phyloP scores from a whole-genome alignment of 2,113 vertebrate genomes.

The Burhinus oedicnemus region DNA sequence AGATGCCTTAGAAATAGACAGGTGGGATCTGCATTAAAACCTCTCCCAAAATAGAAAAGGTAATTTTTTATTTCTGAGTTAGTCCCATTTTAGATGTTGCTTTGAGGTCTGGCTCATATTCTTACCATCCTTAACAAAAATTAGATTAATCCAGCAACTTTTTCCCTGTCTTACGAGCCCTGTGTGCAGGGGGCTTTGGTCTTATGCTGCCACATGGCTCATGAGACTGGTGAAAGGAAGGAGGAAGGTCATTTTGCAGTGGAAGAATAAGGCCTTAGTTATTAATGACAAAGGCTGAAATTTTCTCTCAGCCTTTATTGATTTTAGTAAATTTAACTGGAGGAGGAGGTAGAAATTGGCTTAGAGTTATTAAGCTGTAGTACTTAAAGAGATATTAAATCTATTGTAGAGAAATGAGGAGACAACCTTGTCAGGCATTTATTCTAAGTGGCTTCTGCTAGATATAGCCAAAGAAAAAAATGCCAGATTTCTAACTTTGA shows the following conservation, averaged over 20 bases:
- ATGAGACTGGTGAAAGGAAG: not conserved
- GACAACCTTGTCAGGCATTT: not conserved
- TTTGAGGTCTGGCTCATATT: not conserved
- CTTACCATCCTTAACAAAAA: conserved; percentile 3
- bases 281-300: conserved; percentile 32
- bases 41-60: not conserved
- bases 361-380: conserved; percentile 6
- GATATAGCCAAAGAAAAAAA: not conserved
- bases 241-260: conserved; percentile 8
- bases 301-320: conserved; percentile 25
- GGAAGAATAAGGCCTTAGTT: not conserved
- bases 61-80: not conserved
- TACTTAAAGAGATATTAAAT: conserved; percentile 7
- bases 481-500: not conserved
- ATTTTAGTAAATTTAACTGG: conserved; percentile 32
- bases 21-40: accelerated
- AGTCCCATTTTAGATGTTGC: not conserved
- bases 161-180: not conserved
- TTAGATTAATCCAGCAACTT: not conserved
- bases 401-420: not conserved
- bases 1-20: not conserved
- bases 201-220: not conserved
- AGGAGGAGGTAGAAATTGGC: conserved; percentile 10
- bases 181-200: not conserved
- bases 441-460: not conserved